phyloP scores from a whole-genome alignment of 2,113 vertebrate genomes.

The Tachycineta bicolor region DNA sequence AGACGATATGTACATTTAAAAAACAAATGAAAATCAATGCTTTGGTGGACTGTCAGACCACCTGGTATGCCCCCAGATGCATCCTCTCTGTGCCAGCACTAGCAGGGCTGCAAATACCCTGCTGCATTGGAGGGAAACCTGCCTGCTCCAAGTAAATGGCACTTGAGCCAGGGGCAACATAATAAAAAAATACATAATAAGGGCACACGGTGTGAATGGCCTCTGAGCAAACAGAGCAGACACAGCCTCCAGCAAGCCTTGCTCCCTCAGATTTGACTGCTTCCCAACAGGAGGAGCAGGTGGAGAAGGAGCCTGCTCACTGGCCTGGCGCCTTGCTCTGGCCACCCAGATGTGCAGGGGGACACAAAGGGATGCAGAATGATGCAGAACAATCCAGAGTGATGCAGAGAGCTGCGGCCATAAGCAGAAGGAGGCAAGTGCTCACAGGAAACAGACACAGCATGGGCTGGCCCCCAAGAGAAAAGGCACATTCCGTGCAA shows the following conservation, averaged over 20 bases:
- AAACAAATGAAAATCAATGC: neutral
- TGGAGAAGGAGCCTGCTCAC: rapidly evolving
- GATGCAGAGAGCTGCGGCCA: neutral
- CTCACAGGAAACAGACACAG: neutral
- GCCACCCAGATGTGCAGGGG: neutral
- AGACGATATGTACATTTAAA: neutral
- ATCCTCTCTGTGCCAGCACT: neutral
- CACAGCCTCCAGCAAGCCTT: neutral
- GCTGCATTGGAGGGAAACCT: neutral
- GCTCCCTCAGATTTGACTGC: neutral
- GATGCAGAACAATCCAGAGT: neutral
- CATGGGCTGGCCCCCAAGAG: neutral
- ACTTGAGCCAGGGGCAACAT: neutral
- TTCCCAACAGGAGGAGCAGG: rapidly evolving
- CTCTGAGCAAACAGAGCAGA: neutral
- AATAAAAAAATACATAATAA: neutral
- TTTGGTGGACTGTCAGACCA: neutral
- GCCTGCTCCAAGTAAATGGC: neutral
- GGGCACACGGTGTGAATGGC: neutral
- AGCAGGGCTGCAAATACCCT: neutral
- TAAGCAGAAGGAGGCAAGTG: neutral
- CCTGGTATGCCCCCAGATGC: neutral
- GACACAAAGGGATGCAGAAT: neutral
- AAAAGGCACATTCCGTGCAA: neutral
- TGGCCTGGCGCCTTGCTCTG: neutral